Evolutionary conservation across 2,113 vertebrate species (phyloP).

Genomic region (Archilochus colubris): DNA sequence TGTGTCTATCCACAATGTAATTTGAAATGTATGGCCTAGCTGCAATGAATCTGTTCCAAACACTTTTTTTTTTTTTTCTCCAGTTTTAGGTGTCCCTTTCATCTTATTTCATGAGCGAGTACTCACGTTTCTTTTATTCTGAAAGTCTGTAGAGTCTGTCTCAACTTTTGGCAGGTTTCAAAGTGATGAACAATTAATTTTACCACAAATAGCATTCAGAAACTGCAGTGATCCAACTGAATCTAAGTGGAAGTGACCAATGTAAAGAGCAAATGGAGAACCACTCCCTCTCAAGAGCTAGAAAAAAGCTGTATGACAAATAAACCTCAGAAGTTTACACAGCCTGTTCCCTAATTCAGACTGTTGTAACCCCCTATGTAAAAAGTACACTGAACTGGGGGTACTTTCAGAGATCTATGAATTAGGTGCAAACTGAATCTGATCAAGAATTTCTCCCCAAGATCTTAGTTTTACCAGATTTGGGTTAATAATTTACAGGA

Average conservation of each 20-base stretch:
- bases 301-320: neutral
- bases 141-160: neutral
- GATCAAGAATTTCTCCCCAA: neutral
- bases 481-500: neutral
- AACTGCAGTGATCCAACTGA: neutral
- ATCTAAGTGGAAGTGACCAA: neutral
- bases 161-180: neutral
- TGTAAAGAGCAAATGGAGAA: neutral
- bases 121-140: neutral
- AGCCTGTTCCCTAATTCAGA: neutral
- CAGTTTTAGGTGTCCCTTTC: neutral
- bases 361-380: neutral
- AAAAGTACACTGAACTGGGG: fast-evolving
- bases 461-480: neutral
- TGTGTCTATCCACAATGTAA: neutral
- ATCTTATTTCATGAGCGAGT: neutral
- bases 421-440: neutral
- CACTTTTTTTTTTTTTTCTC: neutral
- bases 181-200: neutral
- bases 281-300: neutral
- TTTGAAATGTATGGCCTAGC: neutral
- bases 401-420: neutral
- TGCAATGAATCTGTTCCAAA: neutral
- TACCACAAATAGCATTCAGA: neutral
- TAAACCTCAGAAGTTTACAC: neutral